Percentiles rank a stretch among this genome's conserved stretches.
These are phyloP conservation scores for Eospalax fontanierii DNA, from an alignment of 2,797 vertebrate species.

Conservation along the genomic window DNA sequence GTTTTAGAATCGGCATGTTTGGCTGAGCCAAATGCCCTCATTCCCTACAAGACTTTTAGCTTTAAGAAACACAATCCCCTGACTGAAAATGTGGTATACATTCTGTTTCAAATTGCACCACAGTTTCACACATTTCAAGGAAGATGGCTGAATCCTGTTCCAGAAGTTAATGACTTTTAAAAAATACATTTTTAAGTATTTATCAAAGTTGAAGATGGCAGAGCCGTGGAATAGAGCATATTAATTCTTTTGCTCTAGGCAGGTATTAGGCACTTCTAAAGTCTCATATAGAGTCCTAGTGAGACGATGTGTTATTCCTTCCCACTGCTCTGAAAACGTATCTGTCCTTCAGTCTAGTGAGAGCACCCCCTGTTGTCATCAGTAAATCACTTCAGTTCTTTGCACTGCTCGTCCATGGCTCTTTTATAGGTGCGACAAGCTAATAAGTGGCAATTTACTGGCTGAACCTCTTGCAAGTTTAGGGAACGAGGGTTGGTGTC, in stretches of 20 bases:
- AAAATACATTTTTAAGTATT: constrained; percentile 94
- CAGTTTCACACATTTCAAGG: constrained; percentile 87
- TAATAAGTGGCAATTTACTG: constrained; percentile 92
- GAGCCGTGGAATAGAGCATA: constrained; percentile 90
- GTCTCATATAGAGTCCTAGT: constrained; percentile 90
- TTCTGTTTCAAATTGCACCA: constrained; percentile 89
- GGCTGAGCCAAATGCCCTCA: constrained; percentile 88
- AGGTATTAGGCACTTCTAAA: constrained; percentile 93
- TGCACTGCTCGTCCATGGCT: constrained; percentile 87
- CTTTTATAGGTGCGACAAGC: constrained; percentile 92
- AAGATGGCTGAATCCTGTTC: constrained; percentile 88
- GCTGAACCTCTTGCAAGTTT: constrained; percentile 87
- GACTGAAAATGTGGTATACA: constrained; percentile 90
- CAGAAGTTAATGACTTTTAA: constrained; percentile 92
- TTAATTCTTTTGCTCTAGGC: constrained; percentile 93
- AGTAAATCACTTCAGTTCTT: constrained; percentile 91
- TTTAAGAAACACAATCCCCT: constrained; percentile 89
- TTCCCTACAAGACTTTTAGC: constrained; percentile 89
- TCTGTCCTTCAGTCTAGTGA: constrained; percentile 91
- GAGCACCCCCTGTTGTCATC: constrained; percentile 93
- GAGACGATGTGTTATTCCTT: constrained; percentile 91
- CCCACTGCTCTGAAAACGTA: constrained; percentile 91
- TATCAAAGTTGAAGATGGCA: constrained; percentile 93
- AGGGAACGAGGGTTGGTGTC: constrained; percentile 84
- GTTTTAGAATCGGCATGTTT: constrained; percentile 89